phyloP scores from a whole-genome alignment of 2,888 invertebrate species.

The Lasius platythorax region DNA sequence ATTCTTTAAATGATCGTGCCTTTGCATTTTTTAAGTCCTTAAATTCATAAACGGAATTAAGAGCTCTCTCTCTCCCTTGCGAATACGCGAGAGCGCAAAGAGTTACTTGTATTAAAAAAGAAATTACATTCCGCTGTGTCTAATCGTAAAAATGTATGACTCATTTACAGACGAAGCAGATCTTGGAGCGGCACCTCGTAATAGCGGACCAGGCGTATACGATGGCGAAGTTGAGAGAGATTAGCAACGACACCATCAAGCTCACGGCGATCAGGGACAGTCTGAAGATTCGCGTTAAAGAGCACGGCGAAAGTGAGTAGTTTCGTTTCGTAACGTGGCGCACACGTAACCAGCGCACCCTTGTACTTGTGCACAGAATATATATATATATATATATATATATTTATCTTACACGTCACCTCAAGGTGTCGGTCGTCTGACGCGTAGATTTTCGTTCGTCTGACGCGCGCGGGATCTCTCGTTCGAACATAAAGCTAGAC shows the following conservation, averaged over 20 bases:
- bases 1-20: neutral
- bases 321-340: neutral
- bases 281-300: conserved; percentile 91
- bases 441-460: conserved; percentile 17
- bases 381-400: neutral
- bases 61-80: neutral
- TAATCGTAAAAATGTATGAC: neutral
- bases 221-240: conserved; percentile 91
- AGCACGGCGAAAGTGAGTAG: conserved; percentile 91
- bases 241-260: conserved; percentile 90
- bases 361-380: neutral
- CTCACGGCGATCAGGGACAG: conserved; percentile 91
- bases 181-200: conserved; percentile 95
- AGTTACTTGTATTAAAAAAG: neutral
- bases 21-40: neutral
- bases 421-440: conserved; percentile 2
- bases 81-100: neutral
- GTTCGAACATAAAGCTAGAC: conserved; percentile 3
- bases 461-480: neutral
- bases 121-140: neutral
- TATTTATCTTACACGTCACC: conserved; percentile 14
- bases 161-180: conserved; percentile 90
- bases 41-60: neutral
- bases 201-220: conserved; percentile 92
- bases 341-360: neutral